Evolutionary conservation across 2,888 invertebrate genomes (phyloP).

Genomic region (Gymnocheta viridis): DNA sequence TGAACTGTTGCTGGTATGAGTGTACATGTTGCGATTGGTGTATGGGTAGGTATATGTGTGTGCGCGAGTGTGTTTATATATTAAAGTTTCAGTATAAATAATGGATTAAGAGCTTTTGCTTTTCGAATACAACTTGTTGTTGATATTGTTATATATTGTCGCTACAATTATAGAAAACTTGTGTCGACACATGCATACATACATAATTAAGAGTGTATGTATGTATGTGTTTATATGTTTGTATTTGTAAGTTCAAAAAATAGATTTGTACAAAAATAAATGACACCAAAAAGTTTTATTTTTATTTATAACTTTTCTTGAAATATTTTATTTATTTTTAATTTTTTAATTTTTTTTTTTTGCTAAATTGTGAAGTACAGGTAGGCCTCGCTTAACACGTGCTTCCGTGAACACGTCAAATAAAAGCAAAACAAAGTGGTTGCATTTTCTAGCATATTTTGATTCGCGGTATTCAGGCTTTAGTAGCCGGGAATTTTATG

Average conservation of each 20-base stretch:
- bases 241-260: slow-evolving; percentile 47
- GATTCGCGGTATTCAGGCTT: too few species aligned
- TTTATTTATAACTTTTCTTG: neutral
- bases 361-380: too few species aligned
- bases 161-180: neutral
- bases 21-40: neutral
- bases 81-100: slow-evolving; percentile 20
- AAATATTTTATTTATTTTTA: neutral
- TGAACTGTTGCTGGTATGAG: slow-evolving; percentile 50
- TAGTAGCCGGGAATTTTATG: too few species aligned
- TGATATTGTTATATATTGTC: slow-evolving; percentile 8
- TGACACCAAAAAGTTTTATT: slow-evolving; percentile 44
- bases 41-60: neutral
- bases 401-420: too few species aligned
- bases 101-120: slow-evolving; percentile 37
- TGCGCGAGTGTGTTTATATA: neutral
- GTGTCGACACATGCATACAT: neutral
- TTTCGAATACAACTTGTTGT: neutral
- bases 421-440: too few species aligned
- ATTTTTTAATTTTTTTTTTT: too few species aligned
- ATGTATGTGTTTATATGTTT: slow-evolving; percentile 4
- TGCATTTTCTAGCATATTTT: too few species aligned
- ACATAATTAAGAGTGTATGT: neutral
- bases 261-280: slow-evolving; percentile 61
- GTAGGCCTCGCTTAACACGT: too few species aligned